A percentile compares a stretch with the other conserved stretches of the same genome.
phyloP scores from a whole-genome alignment of 1,140 invertebrate genomes.

The Trachelipus rathkii region DNA sequence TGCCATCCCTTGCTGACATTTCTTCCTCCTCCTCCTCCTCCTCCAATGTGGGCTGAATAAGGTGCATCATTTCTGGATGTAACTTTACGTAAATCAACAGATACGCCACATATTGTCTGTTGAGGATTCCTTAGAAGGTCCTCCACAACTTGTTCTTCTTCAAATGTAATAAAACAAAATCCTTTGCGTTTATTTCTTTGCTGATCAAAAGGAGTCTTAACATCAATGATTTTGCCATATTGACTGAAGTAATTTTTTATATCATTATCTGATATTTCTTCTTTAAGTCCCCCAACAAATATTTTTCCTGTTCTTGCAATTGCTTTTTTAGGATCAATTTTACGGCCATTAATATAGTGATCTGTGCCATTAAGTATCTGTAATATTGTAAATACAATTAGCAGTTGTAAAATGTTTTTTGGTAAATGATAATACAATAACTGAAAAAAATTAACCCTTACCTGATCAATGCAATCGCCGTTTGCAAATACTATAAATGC shows the following conservation, averaged over 20 bases:
- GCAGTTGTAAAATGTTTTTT: background rate
- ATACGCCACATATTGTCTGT: slow-evolving; percentile 86
- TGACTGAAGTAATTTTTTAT: slow-evolving; percentile 85
- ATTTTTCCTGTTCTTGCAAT: slow-evolving; percentile 90
- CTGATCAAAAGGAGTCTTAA: slow-evolving; percentile 95
- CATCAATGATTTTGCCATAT: slow-evolving; percentile 83
- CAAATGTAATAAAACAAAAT: slow-evolving; percentile 93
- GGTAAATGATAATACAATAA: background rate
- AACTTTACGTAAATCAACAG: slow-evolving; percentile 91
- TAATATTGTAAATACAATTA: background rate
- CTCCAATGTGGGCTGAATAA: slow-evolving; percentile 33
- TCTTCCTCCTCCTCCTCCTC: slow-evolving; percentile 34
- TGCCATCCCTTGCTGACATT: background rate
- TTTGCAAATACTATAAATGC: slow-evolving; percentile 91
- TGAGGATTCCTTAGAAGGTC: slow-evolving; percentile 84
- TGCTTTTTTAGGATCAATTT: slow-evolving; percentile 91
- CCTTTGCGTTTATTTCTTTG: slow-evolving; percentile 91
- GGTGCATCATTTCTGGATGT: slow-evolving; percentile 58
- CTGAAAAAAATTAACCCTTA: slow-evolving; percentile 50
- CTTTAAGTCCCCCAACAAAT: slow-evolving; percentile 86
- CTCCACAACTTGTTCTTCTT: slow-evolving; percentile 86
- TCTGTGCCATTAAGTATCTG: slow-evolving; percentile 64
- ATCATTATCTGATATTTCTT: slow-evolving; percentile 84
- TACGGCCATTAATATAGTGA: slow-evolving; percentile 87
- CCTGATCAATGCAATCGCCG: slow-evolving; percentile 84